Base-by-base conservation (phyloP, 2,888 invertebrate species). In the Spodoptera picta region DNA sequence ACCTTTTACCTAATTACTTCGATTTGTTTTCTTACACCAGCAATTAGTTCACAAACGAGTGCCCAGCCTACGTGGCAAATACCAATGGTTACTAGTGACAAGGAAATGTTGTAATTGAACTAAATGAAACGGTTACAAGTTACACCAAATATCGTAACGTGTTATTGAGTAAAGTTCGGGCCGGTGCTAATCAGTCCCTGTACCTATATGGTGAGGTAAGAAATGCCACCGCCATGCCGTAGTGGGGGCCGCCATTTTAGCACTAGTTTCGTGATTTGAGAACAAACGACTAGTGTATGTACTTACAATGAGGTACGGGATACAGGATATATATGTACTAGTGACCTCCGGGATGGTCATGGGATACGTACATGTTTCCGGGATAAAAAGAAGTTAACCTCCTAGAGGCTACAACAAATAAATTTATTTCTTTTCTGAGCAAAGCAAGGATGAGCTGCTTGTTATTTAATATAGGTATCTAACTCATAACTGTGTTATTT, bases 81-180 rank as follows among this genome's bases (percentile, higher is more conserved):
- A 31, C 10, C 53, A 36, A 36, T 10, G 11, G n/a, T 19, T 44
- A 14, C 49, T n/a, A 36, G 41, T 55, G 53, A 45, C 31, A 76
- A 49, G 76, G 72, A 65, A 75, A 47, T 63, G 19, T 53, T 7
- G 57, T 54, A 65, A 65, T 47, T 46, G 11, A 54, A 75, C n/a
- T 71, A 71, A 66, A 73, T 58, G 66, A 27, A 27, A 27, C 5
- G 4, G 27, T 27, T 27, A 27, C 27, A 27, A 27, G 60, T 72
- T 58, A 52, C 57, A 53, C 51, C 50, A 72, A 75, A 72, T 75
- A 73, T 60, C 52, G 76, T 53, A 69, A 64, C 76, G 46, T 57
- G 59, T 60, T 79, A 61, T 79, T 65, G 51, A 19, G 56, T 62
- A 73, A 72, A 79, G 57, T 68, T 65, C 41, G 52, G 60, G 57